phyloP scores from a whole-genome alignment of 2,888 invertebrate species.

The Leucophora obtusa region DNA sequence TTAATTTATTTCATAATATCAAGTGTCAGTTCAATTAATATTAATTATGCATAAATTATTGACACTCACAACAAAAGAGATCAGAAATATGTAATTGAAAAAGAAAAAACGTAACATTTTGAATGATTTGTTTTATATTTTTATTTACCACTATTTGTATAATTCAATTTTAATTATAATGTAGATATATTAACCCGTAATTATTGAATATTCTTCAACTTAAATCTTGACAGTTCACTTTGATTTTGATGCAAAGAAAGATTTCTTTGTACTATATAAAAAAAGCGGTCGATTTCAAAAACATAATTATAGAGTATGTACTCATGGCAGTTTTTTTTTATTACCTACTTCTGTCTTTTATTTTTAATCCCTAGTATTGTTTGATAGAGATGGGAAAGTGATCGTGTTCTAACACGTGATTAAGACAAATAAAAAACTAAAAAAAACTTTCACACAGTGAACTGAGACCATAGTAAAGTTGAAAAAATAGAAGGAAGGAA shows the following conservation, averaged over 20 bases:
- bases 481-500: too few relatives aligned
- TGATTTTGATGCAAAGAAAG: neutral
- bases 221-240: neutral
- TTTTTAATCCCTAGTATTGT: neutral
- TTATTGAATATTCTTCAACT: neutral
- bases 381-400: neutral
- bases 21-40: conserved; percentile 43
- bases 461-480: too few relatives aligned
- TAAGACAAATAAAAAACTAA: too few relatives aligned
- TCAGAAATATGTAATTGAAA: neutral
- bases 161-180: neutral
- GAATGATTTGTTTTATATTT: too few relatives aligned
- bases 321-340: conserved; percentile 1
- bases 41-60: conserved; percentile 55
- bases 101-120: neutral
- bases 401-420: too few relatives aligned
- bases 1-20: conserved; percentile 31
- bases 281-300: conserved; percentile 9
- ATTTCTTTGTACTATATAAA: neutral
- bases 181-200: neutral
- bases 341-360: neutral
- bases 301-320: conserved; percentile 1
- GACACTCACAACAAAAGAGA: neutral
- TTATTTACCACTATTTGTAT: too few relatives aligned
- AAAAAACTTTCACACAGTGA: too few relatives aligned